Evolutionary conservation across 2,888 invertebrate genomes (phyloP).

Genomic region (Melikaiella ostensackeni): DNA sequence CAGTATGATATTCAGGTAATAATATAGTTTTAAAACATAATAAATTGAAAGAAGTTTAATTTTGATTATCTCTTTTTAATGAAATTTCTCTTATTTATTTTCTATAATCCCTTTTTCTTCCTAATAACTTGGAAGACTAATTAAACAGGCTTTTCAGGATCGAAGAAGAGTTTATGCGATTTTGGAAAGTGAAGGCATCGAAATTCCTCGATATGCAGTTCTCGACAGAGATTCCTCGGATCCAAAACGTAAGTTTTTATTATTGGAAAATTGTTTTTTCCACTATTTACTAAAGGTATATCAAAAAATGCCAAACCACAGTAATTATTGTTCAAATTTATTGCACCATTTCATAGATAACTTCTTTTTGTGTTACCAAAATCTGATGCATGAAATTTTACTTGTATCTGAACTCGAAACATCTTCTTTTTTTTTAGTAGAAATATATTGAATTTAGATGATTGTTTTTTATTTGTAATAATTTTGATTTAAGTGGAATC

Average conservation of each 20-base stretch:
- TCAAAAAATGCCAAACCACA: neutral
- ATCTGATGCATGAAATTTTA: neutral
- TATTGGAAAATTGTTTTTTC: neutral
- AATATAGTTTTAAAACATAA: slow-evolving; percentile 43
- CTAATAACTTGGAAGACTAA: slow-evolving; percentile 1
- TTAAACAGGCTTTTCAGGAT: slow-evolving; percentile 80
- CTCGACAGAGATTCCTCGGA: slow-evolving; percentile 95
- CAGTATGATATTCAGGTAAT: slow-evolving; percentile 96
- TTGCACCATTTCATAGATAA: neutral
- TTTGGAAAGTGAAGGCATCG: slow-evolving; percentile 95
- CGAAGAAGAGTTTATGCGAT: slow-evolving; percentile 96
- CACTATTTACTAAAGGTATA: neutral
- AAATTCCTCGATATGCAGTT: slow-evolving; percentile 98
- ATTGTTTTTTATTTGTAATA: neutral
- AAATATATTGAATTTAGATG: neutral
- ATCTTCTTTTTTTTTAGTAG: neutral
- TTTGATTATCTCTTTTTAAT: slow-evolving; percentile 26
- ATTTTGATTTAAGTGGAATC: neutral
- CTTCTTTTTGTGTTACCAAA: neutral
- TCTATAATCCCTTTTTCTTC: neutral
- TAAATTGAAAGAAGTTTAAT: slow-evolving; percentile 12
- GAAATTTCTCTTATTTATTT: slow-evolving; percentile 9
- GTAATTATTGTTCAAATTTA: neutral
- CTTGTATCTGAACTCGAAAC: neutral
- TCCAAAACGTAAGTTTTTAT: slow-evolving; percentile 86